Base-by-base conservation (phyloP, 2,113 vertebrate genomes). In the Gnathonemus longibarbis region DNA sequence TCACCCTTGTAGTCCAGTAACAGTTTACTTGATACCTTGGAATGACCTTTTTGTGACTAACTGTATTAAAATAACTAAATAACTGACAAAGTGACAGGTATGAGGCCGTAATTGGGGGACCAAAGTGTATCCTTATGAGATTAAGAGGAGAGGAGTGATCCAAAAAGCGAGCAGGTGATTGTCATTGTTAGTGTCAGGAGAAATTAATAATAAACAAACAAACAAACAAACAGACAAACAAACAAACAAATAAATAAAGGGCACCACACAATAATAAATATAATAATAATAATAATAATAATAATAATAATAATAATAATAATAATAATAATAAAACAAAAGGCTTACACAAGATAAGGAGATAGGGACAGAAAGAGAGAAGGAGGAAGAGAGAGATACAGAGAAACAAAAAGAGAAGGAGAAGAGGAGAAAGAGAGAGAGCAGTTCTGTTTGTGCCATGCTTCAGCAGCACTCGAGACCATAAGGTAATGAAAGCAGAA, bases 401-500 rank as follows among this genome's bases (percentile, higher is more conserved):
- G 35, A 80, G 31, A 39, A 39, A 74, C 9, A 74, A 3, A 31
- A 1, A 31, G 70, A n/a, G 70, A 77, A 39, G 31, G 70, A 77
- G 13, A 77, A n/a, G n/a, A 19, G 35, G 74, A 77, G 35, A 39
- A 42, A 42, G 74, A 80, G 74, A 39, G 74, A 80, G 74, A 80
- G 35, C 35, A 80, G 74, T 15, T 42, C 74, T 80, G 35, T 42
- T 39, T 42, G 35, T 19, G 8, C 74, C 17, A 80, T 1, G 31
- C 35, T 42, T 80, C 35, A 80, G 35, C 35, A 42, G 31, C 74
- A 35, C 35, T 80, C 6, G 15, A 80, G 74, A 80, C 74, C 74
- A 80, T 80, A 42, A 80, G 74, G 74, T 80, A 80, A 80, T 80
- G 74, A 80, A 80, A 42, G 74, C 74, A 19, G 74, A 35, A 80